Evolutionary conservation across 1,140 invertebrate species (phyloP).

Genomic region (Drosophila pseudoobscura): DNA sequence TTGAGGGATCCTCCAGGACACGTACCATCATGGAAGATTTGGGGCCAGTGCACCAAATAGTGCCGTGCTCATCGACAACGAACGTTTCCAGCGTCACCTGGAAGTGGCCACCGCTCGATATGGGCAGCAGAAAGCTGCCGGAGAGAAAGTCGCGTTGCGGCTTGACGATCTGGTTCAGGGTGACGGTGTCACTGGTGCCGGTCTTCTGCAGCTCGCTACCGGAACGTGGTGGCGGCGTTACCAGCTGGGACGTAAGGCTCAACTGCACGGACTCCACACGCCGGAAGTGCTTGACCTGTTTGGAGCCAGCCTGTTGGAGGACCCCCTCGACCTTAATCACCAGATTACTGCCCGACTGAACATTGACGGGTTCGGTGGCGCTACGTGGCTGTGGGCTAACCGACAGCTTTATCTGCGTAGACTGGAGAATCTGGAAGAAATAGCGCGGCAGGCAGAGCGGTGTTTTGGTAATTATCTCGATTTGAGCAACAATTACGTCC

Average conservation of each 20-base stretch:
- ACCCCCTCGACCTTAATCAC: conserved; percentile 95
- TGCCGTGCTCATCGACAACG: conserved; percentile 81
- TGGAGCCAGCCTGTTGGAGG: conserved; percentile 87
- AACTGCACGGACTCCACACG: conserved; percentile 89
- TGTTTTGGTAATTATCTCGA: conserved; percentile 78
- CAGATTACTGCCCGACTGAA: conserved; percentile 90
- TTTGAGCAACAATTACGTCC: conserved; percentile 76
- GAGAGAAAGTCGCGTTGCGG: conserved; percentile 93
- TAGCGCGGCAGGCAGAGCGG: conserved; percentile 87
- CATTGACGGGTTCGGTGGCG: conserved; percentile 89
- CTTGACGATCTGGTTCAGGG: conserved; percentile 87
- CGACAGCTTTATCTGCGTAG: conserved; percentile 91
- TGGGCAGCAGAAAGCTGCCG: conserved; percentile 88
- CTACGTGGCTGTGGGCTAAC: conserved; percentile 92
- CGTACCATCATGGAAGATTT: conserved; percentile 82
- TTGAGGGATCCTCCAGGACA: conserved; percentile 79
- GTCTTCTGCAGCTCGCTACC: conserved; percentile 79
- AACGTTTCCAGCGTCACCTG: conserved; percentile 82
- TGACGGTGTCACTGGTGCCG: conserved; percentile 83
- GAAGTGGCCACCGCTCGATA: conserved; percentile 80
- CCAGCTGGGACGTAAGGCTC: conserved; percentile 87
- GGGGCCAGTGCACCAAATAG: conserved; percentile 79
- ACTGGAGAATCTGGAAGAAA: conserved; percentile 94
- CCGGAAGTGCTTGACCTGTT: conserved; percentile 87
- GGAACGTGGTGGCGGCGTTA: conserved; percentile 84